These are phyloP conservation scores for Microtus ochrogaster DNA, from an alignment of 2,113 vertebrate genomes.

Conservation along the genomic window DNA sequence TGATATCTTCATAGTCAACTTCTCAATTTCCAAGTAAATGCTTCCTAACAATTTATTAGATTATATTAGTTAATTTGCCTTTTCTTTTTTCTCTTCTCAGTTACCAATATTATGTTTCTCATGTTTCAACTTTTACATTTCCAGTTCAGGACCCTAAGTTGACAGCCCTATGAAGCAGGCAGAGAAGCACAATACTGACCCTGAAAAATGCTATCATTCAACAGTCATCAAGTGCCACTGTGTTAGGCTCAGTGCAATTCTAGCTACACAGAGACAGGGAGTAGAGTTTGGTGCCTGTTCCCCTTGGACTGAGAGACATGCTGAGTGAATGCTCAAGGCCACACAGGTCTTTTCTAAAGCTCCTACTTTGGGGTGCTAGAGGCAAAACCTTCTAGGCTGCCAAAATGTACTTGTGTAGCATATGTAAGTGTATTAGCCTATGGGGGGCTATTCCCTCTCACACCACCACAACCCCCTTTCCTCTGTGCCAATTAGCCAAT, in stretches of 20 bases:
- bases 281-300: not conserved
- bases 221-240: not conserved
- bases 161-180: not conserved
- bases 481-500: not conserved
- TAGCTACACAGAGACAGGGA: not conserved
- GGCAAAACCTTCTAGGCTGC: not conserved
- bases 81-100: not conserved
- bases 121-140: not conserved
- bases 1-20: not conserved
- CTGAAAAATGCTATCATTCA: not conserved
- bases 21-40: constrained; percentile 42
- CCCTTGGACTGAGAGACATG: not conserved
- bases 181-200: not conserved
- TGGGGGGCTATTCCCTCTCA: no score
- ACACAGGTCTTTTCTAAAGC: not conserved
- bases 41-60: constrained; percentile 1
- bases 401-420: not conserved
- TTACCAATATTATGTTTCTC: not conserved
- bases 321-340: not conserved
- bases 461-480: not conserved
- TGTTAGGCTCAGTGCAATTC: not conserved
- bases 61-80: constrained; percentile 14
- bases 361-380: not conserved
- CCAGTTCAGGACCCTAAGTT: not conserved
- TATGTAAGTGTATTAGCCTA: not conserved